phyloP scores from a whole-genome alignment of 2,113 vertebrate species.

The Cisticola juncidis region DNA sequence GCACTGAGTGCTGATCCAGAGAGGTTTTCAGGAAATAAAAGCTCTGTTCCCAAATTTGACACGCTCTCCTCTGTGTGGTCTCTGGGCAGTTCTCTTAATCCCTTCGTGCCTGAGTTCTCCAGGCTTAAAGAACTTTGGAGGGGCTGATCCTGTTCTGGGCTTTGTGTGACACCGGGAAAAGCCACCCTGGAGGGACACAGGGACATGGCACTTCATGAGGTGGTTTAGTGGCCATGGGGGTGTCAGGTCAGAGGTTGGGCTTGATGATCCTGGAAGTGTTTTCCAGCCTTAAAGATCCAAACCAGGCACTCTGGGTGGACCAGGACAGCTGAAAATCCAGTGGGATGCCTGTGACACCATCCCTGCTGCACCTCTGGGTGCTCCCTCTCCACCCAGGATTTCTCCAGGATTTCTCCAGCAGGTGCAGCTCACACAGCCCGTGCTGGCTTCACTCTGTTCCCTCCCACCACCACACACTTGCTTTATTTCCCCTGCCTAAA shows the following conservation, averaged over 20 bases:
- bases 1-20: neutral
- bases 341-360: neutral
- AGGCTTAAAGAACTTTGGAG: neutral
- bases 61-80: neutral
- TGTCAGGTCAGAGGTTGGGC: neutral
- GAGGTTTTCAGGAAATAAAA: neutral
- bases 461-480: neutral
- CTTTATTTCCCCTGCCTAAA: neutral
- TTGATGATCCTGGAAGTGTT: neutral
- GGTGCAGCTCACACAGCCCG: neutral
- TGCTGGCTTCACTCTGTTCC: neutral
- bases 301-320: neutral
- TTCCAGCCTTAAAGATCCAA: neutral
- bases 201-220: neutral
- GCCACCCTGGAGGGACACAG: rapidly evolving
- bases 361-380: neutral
- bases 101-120: neutral
- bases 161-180: rapidly evolving
- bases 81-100: neutral
- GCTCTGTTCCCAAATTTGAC: neutral
- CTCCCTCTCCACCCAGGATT: neutral
- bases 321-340: rapidly evolving
- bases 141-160: neutral
- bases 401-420: neutral
- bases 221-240: neutral